Conservation (phyloP, 1,140 invertebrate species). For the Drosophila leontia region DNA sequence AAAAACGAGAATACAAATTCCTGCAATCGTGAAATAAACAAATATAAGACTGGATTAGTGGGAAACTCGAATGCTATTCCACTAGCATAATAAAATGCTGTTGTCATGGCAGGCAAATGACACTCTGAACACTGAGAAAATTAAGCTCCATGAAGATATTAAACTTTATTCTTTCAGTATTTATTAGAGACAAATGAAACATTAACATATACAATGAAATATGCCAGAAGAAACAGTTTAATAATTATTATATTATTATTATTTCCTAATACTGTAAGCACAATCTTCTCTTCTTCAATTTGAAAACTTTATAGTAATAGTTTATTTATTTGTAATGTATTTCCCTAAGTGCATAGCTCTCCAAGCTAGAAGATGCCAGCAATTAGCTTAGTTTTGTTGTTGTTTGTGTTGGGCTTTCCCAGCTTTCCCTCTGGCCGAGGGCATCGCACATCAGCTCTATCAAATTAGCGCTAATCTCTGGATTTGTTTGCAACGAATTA, state of each 20-base stretch:
- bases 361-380: conserved; percentile 10
- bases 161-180: no score
- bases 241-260: no score
- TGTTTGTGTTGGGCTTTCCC: conserved; percentile 6
- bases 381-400: conserved; percentile 31
- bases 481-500: conserved; percentile 67
- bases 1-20: conserved; percentile 84
- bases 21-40: conserved; percentile 52
- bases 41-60: conserved; percentile 5
- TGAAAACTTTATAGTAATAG: not conserved
- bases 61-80: not conserved
- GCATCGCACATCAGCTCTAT: conserved; percentile 52
- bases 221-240: no score
- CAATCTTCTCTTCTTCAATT: not conserved
- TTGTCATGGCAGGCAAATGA: not conserved
- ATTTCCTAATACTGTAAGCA: no score
- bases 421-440: conserved; percentile 28
- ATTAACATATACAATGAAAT: no score
- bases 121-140: not conserved
- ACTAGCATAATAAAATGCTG: conserved; percentile 9
- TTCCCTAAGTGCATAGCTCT: not conserved
- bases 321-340: no score
- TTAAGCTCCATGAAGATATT: no score
- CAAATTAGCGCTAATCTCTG: conserved; percentile 60
- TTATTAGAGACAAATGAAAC: no score